These are phyloP conservation scores for Drosophila teissieri DNA, from an alignment of 1,140 invertebrate species.

Conservation along the genomic window DNA sequence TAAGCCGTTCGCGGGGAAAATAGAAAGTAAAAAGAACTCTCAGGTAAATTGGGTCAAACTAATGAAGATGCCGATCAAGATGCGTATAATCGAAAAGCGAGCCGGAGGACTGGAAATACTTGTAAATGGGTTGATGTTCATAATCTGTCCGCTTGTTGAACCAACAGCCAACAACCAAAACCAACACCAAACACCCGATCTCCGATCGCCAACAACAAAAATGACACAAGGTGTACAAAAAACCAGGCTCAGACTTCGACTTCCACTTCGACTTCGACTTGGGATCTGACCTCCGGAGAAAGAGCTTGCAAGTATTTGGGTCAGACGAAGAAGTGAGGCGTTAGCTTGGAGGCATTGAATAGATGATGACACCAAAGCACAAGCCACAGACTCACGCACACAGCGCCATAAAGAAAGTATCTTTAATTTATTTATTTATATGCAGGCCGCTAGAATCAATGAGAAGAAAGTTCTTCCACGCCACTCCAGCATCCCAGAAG, in stretches of 20 bases:
- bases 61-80: conserved; percentile 77
- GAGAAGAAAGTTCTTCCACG: conserved; percentile 72
- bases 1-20: conserved; percentile 57
- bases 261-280: conserved; percentile 1
- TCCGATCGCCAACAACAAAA: conserved; percentile 19
- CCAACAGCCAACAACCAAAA: conserved; percentile 41
- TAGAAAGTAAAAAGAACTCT: conserved; percentile 76
- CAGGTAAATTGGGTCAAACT: conserved; percentile 68
- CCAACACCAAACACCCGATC: conserved; percentile 6
- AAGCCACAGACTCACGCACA: conserved; percentile 27
- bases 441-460: conserved; percentile 76
- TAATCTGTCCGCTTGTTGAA: conserved; percentile 70
- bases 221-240: conserved; percentile 75
- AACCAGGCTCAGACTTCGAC: conserved; percentile 13
- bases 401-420: conserved; percentile 70
- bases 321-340: conserved; percentile 47
- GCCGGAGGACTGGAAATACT: conserved; percentile 49
- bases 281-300: conserved; percentile 47
- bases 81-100: conserved; percentile 61
- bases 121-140: conserved; percentile 55
- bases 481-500: conserved; percentile 58
- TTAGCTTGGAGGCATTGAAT: conserved; percentile 47
- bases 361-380: conserved; percentile 71
- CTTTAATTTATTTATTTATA: conserved; percentile 81
- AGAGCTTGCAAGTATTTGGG: conserved; percentile 68